These are phyloP conservation scores for Congeria kusceri DNA, from an alignment of 2,888 invertebrate species.

Conservation along the genomic window DNA sequence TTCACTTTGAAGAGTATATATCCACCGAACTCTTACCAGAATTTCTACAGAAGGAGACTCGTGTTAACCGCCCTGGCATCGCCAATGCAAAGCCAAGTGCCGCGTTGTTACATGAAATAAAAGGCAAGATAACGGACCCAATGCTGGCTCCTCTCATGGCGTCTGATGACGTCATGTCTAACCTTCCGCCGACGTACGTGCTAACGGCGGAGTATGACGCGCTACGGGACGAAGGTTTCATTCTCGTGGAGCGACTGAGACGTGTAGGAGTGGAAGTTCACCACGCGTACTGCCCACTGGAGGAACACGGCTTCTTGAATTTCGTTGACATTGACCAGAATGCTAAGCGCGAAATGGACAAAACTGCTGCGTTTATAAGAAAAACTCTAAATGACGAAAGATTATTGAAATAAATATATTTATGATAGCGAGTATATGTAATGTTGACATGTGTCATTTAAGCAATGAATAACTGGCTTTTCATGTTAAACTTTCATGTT, in stretches of 20 bases:
- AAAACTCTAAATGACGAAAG: neutral
- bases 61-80: too few species aligned
- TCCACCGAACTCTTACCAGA: slow-evolving; percentile 60
- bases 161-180: slow-evolving; percentile 54
- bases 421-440: too few species aligned
- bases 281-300: slow-evolving; percentile 48
- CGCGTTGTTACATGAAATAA: slow-evolving; percentile 22
- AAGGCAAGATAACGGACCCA: slow-evolving; percentile 50
- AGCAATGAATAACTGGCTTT: too few species aligned
- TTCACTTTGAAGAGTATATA: slow-evolving; percentile 36
- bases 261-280: slow-evolving; percentile 46
- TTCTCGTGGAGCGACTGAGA: slow-evolving; percentile 58
- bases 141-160: slow-evolving; percentile 64
- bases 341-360: slow-evolving; percentile 28
- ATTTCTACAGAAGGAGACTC: slow-evolving; percentile 4
- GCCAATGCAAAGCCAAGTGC: neutral
- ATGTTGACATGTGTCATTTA: too few species aligned
- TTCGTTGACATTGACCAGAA: slow-evolving; percentile 34
- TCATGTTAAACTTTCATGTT: too few species aligned
- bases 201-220: slow-evolving; percentile 66
- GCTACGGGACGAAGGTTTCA: slow-evolving; percentile 66
- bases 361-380: slow-evolving; percentile 44
- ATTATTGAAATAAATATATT: too few species aligned
- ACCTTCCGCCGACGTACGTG: slow-evolving; percentile 59
- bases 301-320: slow-evolving; percentile 65